Evolutionary conservation across 2,797 vertebrate genomes (phyloP).

Genomic region (Gouania willdenowi): DNA sequence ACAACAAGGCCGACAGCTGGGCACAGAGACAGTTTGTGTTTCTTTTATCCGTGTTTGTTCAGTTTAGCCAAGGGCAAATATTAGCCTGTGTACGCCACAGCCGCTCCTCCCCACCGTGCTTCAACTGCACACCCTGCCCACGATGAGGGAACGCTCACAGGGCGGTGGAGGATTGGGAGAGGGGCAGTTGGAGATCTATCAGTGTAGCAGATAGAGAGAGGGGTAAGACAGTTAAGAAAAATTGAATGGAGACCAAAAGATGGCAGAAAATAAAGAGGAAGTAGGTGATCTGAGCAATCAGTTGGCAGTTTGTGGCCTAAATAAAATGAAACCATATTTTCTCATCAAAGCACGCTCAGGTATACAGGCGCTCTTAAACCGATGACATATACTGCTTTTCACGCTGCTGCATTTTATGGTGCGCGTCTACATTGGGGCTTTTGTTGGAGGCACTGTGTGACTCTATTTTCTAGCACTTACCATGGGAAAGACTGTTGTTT

Average conservation of each 20-base stretch:
- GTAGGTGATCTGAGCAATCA: background rate
- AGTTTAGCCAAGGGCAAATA: constrained; percentile 66
- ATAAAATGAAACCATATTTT: constrained; percentile 1
- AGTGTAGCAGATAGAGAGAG: constrained; percentile 20
- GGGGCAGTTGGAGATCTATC: constrained; percentile 11
- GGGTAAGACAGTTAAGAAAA: constrained; percentile 4
- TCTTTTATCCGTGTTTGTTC: constrained; percentile 67
- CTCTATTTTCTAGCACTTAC: background rate
- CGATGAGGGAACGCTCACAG: constrained; percentile 17
- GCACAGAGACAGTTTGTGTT: constrained; percentile 52
- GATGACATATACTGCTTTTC: background rate
- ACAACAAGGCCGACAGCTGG: constrained; percentile 54
- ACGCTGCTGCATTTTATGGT: constrained; percentile 4
- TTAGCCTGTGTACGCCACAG: constrained; percentile 49
- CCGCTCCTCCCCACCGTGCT: constrained; percentile 51
- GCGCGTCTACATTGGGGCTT: background rate
- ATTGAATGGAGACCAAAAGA: constrained; percentile 8
- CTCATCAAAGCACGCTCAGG: background rate
- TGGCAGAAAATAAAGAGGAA: constrained; percentile 6
- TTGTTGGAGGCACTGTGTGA: constrained; percentile 5
- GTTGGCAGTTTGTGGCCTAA: background rate
- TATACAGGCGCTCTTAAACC: background rate
- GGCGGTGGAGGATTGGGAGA: constrained; percentile 1
- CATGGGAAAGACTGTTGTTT: constrained; percentile 13
- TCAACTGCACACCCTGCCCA: constrained; percentile 21